These are phyloP conservation scores for Vanacampus margaritifer DNA, from an alignment of 2,113 vertebrate genomes.

Conservation along the genomic window DNA sequence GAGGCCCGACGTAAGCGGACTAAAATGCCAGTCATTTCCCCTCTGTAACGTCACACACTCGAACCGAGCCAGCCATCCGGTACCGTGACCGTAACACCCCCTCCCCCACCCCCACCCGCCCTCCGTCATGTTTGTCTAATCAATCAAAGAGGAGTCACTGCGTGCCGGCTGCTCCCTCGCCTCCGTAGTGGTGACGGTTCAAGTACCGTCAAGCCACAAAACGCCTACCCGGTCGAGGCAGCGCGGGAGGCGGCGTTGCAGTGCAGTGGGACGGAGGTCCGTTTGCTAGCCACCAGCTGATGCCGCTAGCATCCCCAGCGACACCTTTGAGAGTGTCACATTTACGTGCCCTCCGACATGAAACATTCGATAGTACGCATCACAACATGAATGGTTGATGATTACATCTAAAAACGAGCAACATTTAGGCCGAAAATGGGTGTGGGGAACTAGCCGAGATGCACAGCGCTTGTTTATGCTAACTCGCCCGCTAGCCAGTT, in stretches of 20 bases:
- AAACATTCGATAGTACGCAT: background rate
- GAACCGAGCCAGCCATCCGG: background rate
- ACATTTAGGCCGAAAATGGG: background rate
- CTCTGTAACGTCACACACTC: conserved; percentile 5
- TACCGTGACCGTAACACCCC: background rate
- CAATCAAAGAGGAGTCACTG: background rate
- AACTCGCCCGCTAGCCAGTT: conserved; percentile 2
- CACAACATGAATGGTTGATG: background rate
- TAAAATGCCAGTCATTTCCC: conserved; percentile 11
- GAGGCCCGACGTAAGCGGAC: background rate
- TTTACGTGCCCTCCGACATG: background rate
- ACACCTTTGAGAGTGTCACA: background rate
- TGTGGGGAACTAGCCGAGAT: background rate
- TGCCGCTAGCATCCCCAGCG: background rate
- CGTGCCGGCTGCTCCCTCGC: background rate
- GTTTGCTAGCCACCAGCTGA: conserved; percentile 1
- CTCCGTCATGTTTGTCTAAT: background rate
- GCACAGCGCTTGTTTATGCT: background rate
- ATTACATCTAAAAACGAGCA: background rate
- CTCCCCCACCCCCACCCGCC: background rate
- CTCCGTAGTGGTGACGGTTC: background rate
- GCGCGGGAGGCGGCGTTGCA: background rate
- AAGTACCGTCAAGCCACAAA: background rate
- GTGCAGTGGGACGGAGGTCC: background rate
- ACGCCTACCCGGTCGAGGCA: background rate